A percentile compares a stretch with the other conserved stretches of the same genome.
These are phyloP conservation scores for Amphipyra berbera DNA, from an alignment of 2,888 invertebrate genomes.

Conservation along the genomic window DNA sequence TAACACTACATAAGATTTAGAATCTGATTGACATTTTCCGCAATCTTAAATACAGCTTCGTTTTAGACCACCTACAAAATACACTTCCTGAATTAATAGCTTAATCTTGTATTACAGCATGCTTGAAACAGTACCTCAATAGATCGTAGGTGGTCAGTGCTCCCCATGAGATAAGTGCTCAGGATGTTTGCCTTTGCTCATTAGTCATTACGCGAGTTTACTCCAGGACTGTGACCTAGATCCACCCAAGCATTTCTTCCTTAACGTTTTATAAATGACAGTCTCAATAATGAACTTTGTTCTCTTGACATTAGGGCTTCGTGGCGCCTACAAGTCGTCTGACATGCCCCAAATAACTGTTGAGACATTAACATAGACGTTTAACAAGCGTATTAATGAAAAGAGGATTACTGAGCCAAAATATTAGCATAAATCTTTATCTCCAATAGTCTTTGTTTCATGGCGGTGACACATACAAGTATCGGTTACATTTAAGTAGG, in stretches of 20 bases:
- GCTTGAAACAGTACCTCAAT: constrained; percentile 5
- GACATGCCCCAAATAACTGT: constrained; percentile 42
- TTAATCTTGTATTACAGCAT: constrained; percentile 18
- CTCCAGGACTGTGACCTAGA: constrained; percentile 40
- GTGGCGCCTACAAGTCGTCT: constrained; percentile 32
- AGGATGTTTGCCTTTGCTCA: constrained; percentile 35
- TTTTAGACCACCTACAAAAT: background rate
- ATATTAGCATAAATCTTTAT: constrained; percentile 48
- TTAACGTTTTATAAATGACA: constrained; percentile 38
- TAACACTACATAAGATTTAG: constrained; percentile 26
- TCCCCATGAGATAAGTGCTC: constrained; percentile 38
- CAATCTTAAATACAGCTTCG: constrained; percentile 4
- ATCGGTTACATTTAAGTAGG: constrained; percentile 46
- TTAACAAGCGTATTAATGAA: constrained; percentile 39
- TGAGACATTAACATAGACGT: constrained; percentile 26
- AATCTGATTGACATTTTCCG: constrained; percentile 25
- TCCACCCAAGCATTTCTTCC: constrained; percentile 32
- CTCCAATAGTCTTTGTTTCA: constrained; percentile 32
- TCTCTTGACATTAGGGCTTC: constrained; percentile 29
- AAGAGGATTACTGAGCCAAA: constrained; percentile 29
- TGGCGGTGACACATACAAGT: constrained; percentile 38
- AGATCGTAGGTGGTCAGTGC: constrained; percentile 41
- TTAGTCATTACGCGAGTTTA: constrained; percentile 40
- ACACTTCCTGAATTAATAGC: background rate
- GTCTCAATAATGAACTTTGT: constrained; percentile 26